phyloP scores from a whole-genome alignment of 2,113 vertebrate species.

The Ciconia stormi region DNA sequence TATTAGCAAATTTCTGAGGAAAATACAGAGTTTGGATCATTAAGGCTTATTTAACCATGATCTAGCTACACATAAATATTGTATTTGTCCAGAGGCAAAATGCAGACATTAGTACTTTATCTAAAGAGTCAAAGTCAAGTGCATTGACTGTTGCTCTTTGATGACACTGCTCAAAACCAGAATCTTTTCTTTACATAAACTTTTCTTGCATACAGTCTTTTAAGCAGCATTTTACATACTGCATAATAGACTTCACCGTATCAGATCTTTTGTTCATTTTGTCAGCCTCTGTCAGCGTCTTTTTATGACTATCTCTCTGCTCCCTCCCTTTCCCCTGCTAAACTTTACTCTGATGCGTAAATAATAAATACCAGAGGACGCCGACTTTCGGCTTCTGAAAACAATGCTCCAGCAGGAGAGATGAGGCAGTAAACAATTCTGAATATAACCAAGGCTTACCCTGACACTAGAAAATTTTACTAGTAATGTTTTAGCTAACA shows the following conservation, averaged over 20 bases:
- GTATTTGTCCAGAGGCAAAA: background rate
- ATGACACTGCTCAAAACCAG: background rate
- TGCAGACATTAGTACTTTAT: background rate
- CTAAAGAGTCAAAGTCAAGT: slow-evolving; percentile 10
- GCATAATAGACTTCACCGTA: background rate
- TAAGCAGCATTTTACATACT: background rate
- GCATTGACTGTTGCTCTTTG: slow-evolving; percentile 10
- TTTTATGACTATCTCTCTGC: background rate
- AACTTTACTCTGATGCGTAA: background rate
- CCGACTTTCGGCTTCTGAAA: background rate
- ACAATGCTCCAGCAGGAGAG: background rate
- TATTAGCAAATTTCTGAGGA: background rate
- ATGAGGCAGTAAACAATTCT: background rate
- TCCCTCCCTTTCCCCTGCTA: background rate
- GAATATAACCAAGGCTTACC: background rate
- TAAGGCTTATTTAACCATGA: background rate
- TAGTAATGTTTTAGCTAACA: background rate
- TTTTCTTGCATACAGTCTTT: background rate
- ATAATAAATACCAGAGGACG: background rate
- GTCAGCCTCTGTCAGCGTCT: background rate
- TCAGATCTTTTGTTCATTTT: background rate
- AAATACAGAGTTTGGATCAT: background rate
- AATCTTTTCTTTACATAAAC: background rate
- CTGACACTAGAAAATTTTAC: background rate
- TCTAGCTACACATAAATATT: background rate